Percentiles rank a stretch among this genome's conserved stretches.
phyloP scores from a whole-genome alignment of 2,113 vertebrate species.

The Sitta europaea region DNA sequence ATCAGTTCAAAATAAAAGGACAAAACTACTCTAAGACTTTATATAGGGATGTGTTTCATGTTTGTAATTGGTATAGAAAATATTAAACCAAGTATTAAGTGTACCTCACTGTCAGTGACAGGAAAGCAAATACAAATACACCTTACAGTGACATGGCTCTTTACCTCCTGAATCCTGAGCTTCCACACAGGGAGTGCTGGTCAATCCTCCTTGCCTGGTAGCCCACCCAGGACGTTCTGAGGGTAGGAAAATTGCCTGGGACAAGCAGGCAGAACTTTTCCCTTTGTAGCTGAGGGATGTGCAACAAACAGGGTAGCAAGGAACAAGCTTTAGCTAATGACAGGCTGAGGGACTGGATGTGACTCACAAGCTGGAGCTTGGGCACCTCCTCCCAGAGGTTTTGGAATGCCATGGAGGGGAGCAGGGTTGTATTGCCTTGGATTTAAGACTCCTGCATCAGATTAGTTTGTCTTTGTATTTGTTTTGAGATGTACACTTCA shows the following conservation, averaged over 20 bases:
- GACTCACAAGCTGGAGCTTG: not conserved
- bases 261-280: not conserved
- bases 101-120: not conserved
- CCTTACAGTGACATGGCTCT: not conserved
- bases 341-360: not conserved
- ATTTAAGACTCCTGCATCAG: not conserved
- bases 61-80: not conserved
- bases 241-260: not conserved
- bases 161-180: not conserved
- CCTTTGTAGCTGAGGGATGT: not conserved
- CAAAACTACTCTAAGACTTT: not conserved
- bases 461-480: not conserved
- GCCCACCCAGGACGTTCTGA: rapidly evolving
- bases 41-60: not conserved
- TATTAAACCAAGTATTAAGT: not conserved
- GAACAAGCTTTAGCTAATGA: not conserved
- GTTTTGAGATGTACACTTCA: not conserved
- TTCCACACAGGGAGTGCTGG: not conserved
- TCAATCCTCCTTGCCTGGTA: not conserved
- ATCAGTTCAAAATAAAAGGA: not conserved
- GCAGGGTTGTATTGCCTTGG: not conserved
- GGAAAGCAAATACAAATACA: not conserved
- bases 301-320: not conserved
- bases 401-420: not conserved
- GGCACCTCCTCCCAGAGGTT: not conserved